phyloP scores from a whole-genome alignment of 92 coral and sea anemone genomes.

The Pocillopora grandis region DNA sequence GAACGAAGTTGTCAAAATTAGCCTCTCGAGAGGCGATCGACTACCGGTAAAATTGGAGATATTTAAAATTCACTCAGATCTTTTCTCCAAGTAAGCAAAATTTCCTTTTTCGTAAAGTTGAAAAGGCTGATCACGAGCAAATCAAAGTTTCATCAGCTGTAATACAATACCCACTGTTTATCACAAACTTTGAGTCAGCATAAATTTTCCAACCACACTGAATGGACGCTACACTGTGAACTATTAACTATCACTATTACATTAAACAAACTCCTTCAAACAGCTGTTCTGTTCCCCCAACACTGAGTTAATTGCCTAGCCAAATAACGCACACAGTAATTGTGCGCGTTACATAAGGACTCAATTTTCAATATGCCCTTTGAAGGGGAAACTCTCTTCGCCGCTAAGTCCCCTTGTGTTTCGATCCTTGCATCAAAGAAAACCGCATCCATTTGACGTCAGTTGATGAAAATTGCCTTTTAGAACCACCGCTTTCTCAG shows the following conservation, averaged over 20 bases:
- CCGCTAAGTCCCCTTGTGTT: conserved; percentile 2
- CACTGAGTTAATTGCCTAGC: conserved; percentile 14
- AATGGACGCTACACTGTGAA: not conserved
- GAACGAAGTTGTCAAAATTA: conserved; percentile 15
- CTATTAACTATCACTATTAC: conserved; percentile 20
- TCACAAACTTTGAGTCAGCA: conserved; percentile 28
- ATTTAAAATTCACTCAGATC: not conserved
- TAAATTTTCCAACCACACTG: not conserved
- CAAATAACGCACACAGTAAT: not conserved
- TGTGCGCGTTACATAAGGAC: not conserved
- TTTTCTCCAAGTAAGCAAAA: not conserved
- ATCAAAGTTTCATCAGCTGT: conserved; percentile 10
- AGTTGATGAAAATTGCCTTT: conserved; percentile 8
- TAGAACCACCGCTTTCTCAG: conserved; percentile 16
- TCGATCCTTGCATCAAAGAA: conserved; percentile 15
- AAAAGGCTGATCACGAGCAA: not conserved
- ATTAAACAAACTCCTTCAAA: conserved; percentile 23
- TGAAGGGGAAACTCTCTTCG: conserved; percentile 6
- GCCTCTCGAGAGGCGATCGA: not conserved
- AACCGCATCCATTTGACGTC: conserved; percentile 32
- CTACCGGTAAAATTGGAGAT: not conserved
- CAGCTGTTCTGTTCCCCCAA: conserved; percentile 40
- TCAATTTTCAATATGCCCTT: conserved; percentile 16
- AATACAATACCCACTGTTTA: not conserved
- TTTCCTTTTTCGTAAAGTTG: not conserved